These are phyloP conservation scores for Aporrectodea caliginosa DNA, from an alignment of 1,140 invertebrate genomes.

Conservation along the genomic window DNA sequence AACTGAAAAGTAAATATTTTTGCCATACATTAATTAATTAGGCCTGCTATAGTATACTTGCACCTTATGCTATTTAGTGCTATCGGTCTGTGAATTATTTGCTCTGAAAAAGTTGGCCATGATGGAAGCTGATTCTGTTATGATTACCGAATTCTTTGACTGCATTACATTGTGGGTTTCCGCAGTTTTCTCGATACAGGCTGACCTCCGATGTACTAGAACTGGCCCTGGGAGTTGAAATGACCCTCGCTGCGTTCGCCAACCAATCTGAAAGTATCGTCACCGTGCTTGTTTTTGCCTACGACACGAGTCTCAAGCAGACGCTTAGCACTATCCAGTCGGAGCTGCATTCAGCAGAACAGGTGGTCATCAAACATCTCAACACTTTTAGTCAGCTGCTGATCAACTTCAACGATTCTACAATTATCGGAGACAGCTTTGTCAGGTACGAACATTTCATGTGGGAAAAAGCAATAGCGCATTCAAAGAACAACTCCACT, in stretches of 20 bases:
- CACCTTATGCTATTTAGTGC: too few species aligned
- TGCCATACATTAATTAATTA: too few species aligned
- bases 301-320: background rate
- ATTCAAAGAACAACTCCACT: too few species aligned
- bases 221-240: too few species aligned
- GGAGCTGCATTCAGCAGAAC: background rate
- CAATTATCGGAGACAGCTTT: background rate
- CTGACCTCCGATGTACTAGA: background rate
- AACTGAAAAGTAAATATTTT: too few species aligned
- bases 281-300: background rate
- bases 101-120: too few species aligned
- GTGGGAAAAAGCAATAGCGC: background rate
- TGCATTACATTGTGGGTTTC: too few species aligned
- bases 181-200: background rate
- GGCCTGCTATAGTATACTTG: too few species aligned
- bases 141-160: too few species aligned
- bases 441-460: background rate
- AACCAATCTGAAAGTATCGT: background rate
- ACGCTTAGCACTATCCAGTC: background rate
- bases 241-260: background rate
- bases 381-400: background rate
- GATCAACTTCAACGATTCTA: background rate
- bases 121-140: background rate
- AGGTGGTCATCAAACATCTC: background rate
- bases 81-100: too few species aligned